Evolutionary conservation across 2,888 invertebrate genomes (phyloP), one percentile per base, ranked within the genome.

Genomic region (Lepidonotus clava): DNA sequence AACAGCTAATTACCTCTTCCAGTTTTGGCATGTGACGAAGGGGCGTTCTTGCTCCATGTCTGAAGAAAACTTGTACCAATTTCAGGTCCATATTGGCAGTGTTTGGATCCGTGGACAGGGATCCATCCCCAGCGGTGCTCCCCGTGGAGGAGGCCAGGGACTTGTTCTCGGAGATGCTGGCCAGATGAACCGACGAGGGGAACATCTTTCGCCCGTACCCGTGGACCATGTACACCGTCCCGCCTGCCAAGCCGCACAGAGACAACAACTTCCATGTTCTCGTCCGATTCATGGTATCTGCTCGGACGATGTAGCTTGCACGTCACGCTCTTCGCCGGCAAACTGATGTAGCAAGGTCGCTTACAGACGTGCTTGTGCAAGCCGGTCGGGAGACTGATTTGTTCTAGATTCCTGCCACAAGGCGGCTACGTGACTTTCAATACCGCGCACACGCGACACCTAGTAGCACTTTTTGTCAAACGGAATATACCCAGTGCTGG

Each of bases 11-110:
- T 56, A 90, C 90, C 89, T 90, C 87, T 56, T 88, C 66, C 11
- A 90, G 67, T 46, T 87, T 86, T 2, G 86, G 87, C n/a, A 89
- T 87, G 21, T 85, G 86, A 38, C 83, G 85, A 32, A 90, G 84
- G 6, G 90, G 90, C 0, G 89, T 88, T 51, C 92, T 87, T 0
- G 93, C 92, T 32, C 93, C 93, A 89, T 93, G 93, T 38, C 93
- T 87, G 56, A 92, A 92, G 85, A 91, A 90, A 1, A 93, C 89
- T 51, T 92, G 92, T 1, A 92, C 92, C 76, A 90, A 89, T 87
- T 90, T 90, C n/a, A 93, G 87, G 14, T 85, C 88, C 80, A 91
- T 77, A 14, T 88, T 85, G 14, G 87, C 71, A 1, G 46, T 80
- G 34, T 53, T 40, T 11, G 4, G 61, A 2, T 32, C 61, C 14